Base-by-base conservation (phyloP, 2,888 invertebrate genomes). In the Torymus texanus region DNA sequence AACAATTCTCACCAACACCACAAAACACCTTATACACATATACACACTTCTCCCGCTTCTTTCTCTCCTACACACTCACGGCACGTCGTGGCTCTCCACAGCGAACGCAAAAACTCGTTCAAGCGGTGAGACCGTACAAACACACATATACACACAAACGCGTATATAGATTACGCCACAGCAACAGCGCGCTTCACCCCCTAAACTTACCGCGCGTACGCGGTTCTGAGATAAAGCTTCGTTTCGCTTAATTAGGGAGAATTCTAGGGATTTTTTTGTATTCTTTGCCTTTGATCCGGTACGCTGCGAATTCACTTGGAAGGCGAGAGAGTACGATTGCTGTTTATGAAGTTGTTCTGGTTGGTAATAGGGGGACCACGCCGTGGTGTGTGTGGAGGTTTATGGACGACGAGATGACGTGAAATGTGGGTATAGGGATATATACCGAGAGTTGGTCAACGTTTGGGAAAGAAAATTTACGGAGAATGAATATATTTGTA, bases 21-120 rank as follows among this genome's bases (percentile, higher is more conserved):
- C 41, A 8, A 8, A 41, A 41, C 41, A 41, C 8, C 41, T 8
- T 41, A 41, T 41, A 41, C 41, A 8, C 41, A 29, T 3, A 56
- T 10, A 58, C 12, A 5, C 10, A 51, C 14, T 62, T 4, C n/a
- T 56, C 55, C 24, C 10, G 41, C 8, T 41, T 13, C 12, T 53
- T n/a, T 11, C 24, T 21, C 21, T 72, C 62, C 13, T 41, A 18
- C 14, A 11, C n/a, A 41, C 5, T n/a, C 10, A 16, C 41, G 18
- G 8, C 55, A 24, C 62, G 65, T 73, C 63, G 41, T 41, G 41
- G 41, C 41, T 41, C 41, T 59, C 59, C 16, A 51, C 55, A 41
- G 41, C 29, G 67, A 67, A 67, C 67, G 10, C 41, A 75, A 67
- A 74, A 75, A 75, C 75, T 75, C 67, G 75, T 67, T 75, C 74